Percentiles rank a stretch among this genome's conserved stretches.
These are phyloP conservation scores for Strix occidentalis DNA, from an alignment of 2,797 vertebrate species.

Conservation along the genomic window DNA sequence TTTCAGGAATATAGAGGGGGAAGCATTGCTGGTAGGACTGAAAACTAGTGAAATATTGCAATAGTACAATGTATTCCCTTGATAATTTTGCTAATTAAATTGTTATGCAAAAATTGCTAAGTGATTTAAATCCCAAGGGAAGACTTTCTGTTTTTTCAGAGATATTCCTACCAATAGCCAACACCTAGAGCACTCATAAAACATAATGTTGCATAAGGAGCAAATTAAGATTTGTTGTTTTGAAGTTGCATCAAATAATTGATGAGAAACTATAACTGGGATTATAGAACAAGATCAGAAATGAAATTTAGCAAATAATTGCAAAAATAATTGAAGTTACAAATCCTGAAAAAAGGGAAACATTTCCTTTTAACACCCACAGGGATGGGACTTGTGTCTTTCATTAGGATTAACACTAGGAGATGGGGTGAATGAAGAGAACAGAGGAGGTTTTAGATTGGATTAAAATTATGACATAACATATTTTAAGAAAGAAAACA, in stretches of 20 bases:
- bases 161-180: conserved; percentile 23
- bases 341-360: conserved; percentile 68
- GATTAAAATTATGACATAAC: conserved; percentile 34
- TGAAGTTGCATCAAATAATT: conserved; percentile 78
- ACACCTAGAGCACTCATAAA: conserved; percentile 1
- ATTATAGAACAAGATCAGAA: conserved; percentile 75
- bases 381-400: conserved; percentile 46
- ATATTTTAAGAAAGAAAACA: neutral
- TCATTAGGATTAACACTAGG: conserved; percentile 67
- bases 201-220: neutral
- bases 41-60: conserved; percentile 29
- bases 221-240: conserved; percentile 66
- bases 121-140: conserved; percentile 13
- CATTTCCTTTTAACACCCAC: conserved; percentile 67
- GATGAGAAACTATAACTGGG: conserved; percentile 73
- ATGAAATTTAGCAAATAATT: conserved; percentile 76
- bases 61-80: conserved; percentile 8
- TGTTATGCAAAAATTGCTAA: conserved; percentile 46
- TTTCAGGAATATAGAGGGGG: neutral
- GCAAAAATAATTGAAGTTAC: conserved; percentile 76
- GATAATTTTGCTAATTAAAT: conserved; percentile 69
- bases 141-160: conserved; percentile 33
- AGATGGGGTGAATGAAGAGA: conserved; percentile 3
- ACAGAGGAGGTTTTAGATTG: neutral
- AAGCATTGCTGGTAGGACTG: neutral